Base-by-base conservation (phyloP, 2,113 vertebrate genomes). In the Nothobranchius kuhntae region DNA sequence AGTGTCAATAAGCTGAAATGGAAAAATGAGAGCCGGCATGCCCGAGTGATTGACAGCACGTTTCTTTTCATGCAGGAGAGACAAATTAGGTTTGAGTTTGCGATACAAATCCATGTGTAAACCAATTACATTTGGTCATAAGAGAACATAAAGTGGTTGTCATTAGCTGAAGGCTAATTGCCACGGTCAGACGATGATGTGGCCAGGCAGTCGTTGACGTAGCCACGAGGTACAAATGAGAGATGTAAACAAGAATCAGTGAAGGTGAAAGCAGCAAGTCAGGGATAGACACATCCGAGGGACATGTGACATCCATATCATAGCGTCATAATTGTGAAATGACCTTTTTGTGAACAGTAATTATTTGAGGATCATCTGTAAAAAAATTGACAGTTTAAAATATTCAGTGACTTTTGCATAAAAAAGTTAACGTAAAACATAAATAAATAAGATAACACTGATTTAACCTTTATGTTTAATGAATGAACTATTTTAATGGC, bases 81-180 rank as follows among this genome's bases (percentile, higher is more conserved):
- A 45, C 26, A 35, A 35, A 14, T 7, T 54, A 30, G 26, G 35
- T 45, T 13, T 1, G 3, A 17, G 30, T n/a, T 13, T 47, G 2
- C 21, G n/a, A 65, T 77, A 76, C 55, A 61, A 73, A 69, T 53
- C 52, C 13, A 30, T 0, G 14, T 53, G 15, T 68, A 45, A 62
- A 77, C 66, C 30, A 9, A 9, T 26, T 53, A 17, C 5, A 45
- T 7, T 9, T 24, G 21, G 56, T 7, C 61, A 47, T 13, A 6
- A 42, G 44, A 35, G 35, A 30, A 53, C 15, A 53, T 57, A 58
- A 15, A 42, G 47, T 30, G 35, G 30, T 51, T 21, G 61, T 35
- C 45, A 47, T 30, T 64, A 58, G 17, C 51, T 2, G 12, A 60
- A 57, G 21, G 70, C 24, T 10, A 9, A 55, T 63, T 45, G 0